phyloP scores from a whole-genome alignment of 2,113 vertebrate genomes.

The Hydropotes inermis region DNA sequence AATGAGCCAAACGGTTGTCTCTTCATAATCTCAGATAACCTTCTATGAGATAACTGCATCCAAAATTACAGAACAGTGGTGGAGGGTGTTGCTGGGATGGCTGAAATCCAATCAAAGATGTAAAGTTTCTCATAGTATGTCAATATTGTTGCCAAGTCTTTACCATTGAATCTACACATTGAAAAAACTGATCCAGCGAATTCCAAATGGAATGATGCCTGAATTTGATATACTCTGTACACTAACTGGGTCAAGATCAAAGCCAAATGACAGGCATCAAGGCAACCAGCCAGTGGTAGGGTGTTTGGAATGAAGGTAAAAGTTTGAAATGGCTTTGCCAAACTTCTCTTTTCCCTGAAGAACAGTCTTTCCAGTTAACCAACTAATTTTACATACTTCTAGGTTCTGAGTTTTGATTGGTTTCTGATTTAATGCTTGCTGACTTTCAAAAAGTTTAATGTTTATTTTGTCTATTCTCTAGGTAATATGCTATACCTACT shows the following conservation, averaged over 20 bases:
- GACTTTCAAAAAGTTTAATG: neutral
- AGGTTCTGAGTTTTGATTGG: constrained; percentile 43
- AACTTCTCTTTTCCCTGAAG: constrained; percentile 40
- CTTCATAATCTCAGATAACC: constrained; percentile 80
- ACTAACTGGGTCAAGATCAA: constrained; percentile 72
- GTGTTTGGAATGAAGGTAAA: constrained; percentile 52
- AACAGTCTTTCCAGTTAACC: constrained; percentile 43
- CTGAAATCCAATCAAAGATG: constrained; percentile 76
- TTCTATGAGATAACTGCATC: constrained; percentile 81
- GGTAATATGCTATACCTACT: neutral
- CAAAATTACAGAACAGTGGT: constrained; percentile 74
- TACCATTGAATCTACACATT: constrained; percentile 54
- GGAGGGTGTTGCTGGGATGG: constrained; percentile 67
- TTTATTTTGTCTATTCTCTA: neutral
- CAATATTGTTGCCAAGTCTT: constrained; percentile 69
- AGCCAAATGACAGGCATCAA: constrained; percentile 75
- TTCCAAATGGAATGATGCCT: constrained; percentile 69
- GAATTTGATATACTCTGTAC: constrained; percentile 73
- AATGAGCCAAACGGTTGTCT: constrained; percentile 83
- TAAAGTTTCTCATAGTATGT: constrained; percentile 71
- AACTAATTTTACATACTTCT: constrained; percentile 50
- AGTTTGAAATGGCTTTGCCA: constrained; percentile 62
- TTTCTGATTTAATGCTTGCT: constrained; percentile 22
- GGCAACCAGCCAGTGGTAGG: constrained; percentile 37
- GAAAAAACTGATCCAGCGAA: constrained; percentile 64